Base-by-base conservation (phyloP, 1,140 invertebrate species). In the Drosophila oshimai region DNA sequence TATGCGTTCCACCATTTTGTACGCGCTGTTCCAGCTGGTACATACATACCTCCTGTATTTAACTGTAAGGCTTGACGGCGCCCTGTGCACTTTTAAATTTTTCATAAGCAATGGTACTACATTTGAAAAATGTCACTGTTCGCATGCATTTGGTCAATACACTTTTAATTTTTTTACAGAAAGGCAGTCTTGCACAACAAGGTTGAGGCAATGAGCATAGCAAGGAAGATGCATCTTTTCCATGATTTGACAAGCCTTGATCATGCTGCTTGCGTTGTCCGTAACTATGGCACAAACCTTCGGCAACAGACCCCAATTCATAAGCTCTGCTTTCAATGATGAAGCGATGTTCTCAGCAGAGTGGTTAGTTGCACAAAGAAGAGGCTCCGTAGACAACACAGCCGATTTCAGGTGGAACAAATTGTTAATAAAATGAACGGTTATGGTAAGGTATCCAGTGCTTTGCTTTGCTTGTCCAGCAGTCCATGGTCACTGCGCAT, bases 401-500 rank as follows among this genome's bases (percentile, higher is more conserved):
- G 46, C 46, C 18, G 46, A 49, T 49, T 6, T 31, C 9, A 49
- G 46, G 18, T 49, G 12, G 5, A 49, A 34, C 5, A 34, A 10
- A n/a, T n/a, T n/a, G 33, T 33, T 6, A 2, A 49, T 49, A n/a
- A 49, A 49, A n/a, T 49, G 46, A 7, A 34, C 46, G 0, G 46
- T 49, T 4, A 34, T 33, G 15, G 46, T 49, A 10, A 49, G 34
- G 13, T 53, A 37, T 26, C 50, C 34, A 12, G 24, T 28, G 10
- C n/a, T 41, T 29, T 29, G 28, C 28, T 10, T 29, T 29, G 28
- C 7, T 10, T 9, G 7, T 29, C 7, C 28, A 29, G 28, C 28
- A 39, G 36, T 37, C 54, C 42, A 36, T 58, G 3, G 54, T 47
- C 10, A 58, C 17, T 15, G 42, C 42, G 15, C 42, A 58, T 10